These are phyloP conservation scores for Oncorhynchus kisutch DNA, from an alignment of 2,113 vertebrate genomes.

Conservation along the genomic window DNA sequence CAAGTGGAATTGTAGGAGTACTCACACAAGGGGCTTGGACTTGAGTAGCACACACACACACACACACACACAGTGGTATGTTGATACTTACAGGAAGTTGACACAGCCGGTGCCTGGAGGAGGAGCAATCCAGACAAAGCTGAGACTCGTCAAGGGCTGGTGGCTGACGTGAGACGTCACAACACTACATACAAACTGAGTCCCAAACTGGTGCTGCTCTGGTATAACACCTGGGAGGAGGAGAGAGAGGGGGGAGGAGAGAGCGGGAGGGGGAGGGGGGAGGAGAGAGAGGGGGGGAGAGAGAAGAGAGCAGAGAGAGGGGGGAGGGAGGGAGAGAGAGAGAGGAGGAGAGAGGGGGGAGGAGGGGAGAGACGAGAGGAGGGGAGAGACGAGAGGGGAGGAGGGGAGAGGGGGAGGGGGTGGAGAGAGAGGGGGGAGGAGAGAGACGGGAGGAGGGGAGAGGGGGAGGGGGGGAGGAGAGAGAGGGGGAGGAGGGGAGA, in stretches of 20 bases:
- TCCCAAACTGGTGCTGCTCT: slow-evolving; percentile 92
- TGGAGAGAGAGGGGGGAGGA: background rate
- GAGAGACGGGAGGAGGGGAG: too few relatives aligned
- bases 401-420: fast-evolving
- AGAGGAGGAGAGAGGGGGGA: background rate
- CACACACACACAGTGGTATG: background rate
- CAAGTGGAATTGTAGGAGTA: background rate
- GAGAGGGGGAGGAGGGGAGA: too few relatives aligned
- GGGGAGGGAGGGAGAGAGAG: fast-evolving
- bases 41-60: background rate
- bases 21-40: slow-evolving; percentile 12
- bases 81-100: slow-evolving; percentile 91
- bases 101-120: slow-evolving; percentile 97
- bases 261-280: fast-evolving
- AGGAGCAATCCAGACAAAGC: slow-evolving; percentile 97
- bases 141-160: slow-evolving; percentile 91
- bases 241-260: slow-evolving; percentile 9
- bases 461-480: fast-evolving
- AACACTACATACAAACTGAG: slow-evolving; percentile 98
- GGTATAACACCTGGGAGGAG: slow-evolving; percentile 85
- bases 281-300: background rate
- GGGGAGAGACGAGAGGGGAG: background rate
- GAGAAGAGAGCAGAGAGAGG: too few relatives aligned
- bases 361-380: background rate
- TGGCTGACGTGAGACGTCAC: slow-evolving; percentile 96